Base-by-base conservation (phyloP, 35 echinoderm and acorn worm genomes). In the Eucidaris tribuloides region DNA sequence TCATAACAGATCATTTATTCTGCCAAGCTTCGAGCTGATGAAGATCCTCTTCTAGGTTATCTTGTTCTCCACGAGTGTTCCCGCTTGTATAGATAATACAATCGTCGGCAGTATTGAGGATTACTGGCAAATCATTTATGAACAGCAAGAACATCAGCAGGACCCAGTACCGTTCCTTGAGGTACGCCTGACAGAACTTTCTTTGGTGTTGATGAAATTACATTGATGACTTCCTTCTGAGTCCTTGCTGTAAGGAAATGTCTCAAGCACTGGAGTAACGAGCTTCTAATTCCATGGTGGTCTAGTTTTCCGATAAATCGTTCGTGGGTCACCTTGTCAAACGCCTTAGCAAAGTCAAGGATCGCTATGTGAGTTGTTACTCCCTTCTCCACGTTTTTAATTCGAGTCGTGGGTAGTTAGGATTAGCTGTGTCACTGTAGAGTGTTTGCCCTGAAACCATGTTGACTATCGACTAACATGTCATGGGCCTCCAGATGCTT, bases 301-400 rank as follows among this genome's bases (percentile, higher is more conserved):
- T 81, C 25, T 2, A 83, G 33, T 66, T 83, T 83, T 31, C 0
- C 25, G 28, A 85, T 29, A 4, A 85, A 45, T 35, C 63, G 9
- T n/a, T 76, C 46, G 65, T 76, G 65, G 11, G 68, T 74, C 0
- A 85, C 83, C 30, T 58, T 71, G 54, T 85, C 83, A 77, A 85
- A 85, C 0, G 83, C 64, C 41, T 85, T 85, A 22, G 28, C 24
- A 42, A 76, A 76, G 46, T 85, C 83, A 30, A 85, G 38, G 11
- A 85, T 76, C 33, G 68, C 68, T 7, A 85, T 30, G 48, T 85
- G 44, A 18, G 25, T 79, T 30, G 65, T 49, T 27, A 62, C 22
- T 25, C 76, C 58, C 14, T 58, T 44, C 20, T 87, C 76, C 5
- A 61, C 19, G 9, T 17, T 54, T 0, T 22, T 80, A 17, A 29